Evolutionary conservation across 2,113 vertebrate species (phyloP), one percentile per base, ranked within the genome.

Genomic region (Oenanthe melanoleuca): DNA sequence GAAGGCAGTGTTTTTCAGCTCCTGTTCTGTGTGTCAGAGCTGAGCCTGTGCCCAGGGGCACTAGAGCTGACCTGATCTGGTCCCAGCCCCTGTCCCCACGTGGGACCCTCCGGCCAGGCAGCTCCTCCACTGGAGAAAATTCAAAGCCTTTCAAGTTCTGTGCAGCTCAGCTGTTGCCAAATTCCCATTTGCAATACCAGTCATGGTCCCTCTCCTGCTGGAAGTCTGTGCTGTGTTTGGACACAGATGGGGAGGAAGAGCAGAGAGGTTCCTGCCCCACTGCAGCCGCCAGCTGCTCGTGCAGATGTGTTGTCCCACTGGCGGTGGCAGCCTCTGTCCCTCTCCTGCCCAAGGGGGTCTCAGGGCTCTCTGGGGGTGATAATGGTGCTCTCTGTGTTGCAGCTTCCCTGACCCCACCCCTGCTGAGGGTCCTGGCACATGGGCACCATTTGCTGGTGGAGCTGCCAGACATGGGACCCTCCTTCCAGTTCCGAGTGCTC

Each of bases 381-480:
- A 52, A 86, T 26, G 25, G 52, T 72, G 64, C 11, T 86, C 21
- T 95, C 89, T 88, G 74, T 96, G 86, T 93, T 93, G 84, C 96
- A 98, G 98, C 98, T 53, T 65, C 95, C 73, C 97, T 98, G 66
- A 98, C 93, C 40, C 96, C 97, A 2, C 98, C 98, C 12, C 24
- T 61, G 71, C 94, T 98, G 79, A 86, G 94, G 64, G 86, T 97
- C 42, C 55, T 84, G 64, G 96, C 85, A 18, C 95, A 97, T 1
- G 97, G 97, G 40, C 95, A 91, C 69, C 96, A 98, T 10, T 75
- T 98, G 45, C 81, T 98, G 45, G 86, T 98, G 80, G 83, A 98
- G 21, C 94, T 98, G 88, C 96, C 98, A 92, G 97, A 98, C 84
- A 85, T 98, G 91, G 98, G 98, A 9, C 94, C 97, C 16, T 89